Evolutionary conservation across 2,113 vertebrate species (phyloP), one percentile per base, ranked within the genome.

Genomic region (Daphoenositta chrysoptera): DNA sequence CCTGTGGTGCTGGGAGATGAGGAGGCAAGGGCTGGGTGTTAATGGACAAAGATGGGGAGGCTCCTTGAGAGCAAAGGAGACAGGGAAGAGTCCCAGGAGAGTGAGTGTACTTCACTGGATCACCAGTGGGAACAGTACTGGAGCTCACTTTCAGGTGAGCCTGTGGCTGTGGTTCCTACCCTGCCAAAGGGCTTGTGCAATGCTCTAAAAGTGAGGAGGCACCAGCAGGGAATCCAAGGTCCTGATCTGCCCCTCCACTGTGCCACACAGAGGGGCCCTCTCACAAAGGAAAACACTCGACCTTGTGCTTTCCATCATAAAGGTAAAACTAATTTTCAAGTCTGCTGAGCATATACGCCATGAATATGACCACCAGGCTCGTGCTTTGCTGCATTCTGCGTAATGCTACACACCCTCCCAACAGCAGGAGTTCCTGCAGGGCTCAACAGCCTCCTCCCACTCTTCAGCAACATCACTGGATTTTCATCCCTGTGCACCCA

Each of bases 121-220:
- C 1, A 5, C 20, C 40, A 26, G 9, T 15, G 37, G 75, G 31
- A 53, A 48, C 9, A 14, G 63, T 33, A 30, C 54, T 56, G 50
- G n/a, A 68, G 80, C 15, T 83, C 28, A 45, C 8, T 10, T 51
- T 44, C 30, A 69, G 57, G 19, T 56, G 21, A 81, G 11, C 26
- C 45, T 40, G 19, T 18, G 30, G 31, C 19, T 1, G 3, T 1
- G 0, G 23, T 15, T 45, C 33, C n/a, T 63, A 11, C 14, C 3
- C 20, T 37, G 44, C 11, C 48, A 50, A 48, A 60, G 26, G 31
- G 11, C 22, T 45, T 35, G 5, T 7, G 8, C 26, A 42, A 22
- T 48, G 37, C 44, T 48, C 13, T 48, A 9, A 7, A 20, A 60
- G 27, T 26, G 66, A 31, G 22, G 15, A 82, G 31, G 23, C 2